Evolutionary conservation across 2,797 vertebrate genomes (phyloP).

Genomic region (Xerus rutilus): DNA sequence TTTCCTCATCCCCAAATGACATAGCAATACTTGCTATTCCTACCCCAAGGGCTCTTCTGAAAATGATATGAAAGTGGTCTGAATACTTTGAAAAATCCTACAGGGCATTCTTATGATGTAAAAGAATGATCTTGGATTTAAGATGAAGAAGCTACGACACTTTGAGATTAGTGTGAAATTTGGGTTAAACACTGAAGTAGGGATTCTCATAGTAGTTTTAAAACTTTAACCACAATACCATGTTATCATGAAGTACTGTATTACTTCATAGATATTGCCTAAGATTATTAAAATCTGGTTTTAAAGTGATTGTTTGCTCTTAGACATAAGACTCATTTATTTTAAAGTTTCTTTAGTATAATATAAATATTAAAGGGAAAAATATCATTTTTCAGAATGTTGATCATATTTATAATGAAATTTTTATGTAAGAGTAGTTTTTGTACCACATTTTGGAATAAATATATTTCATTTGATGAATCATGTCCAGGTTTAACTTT

Average conservation of each 20-base stretch:
- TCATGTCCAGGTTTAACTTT: conserved; percentile 36
- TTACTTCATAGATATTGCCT: background rate
- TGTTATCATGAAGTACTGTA: background rate
- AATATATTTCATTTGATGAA: background rate
- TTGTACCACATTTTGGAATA: background rate
- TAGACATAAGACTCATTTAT: conserved; percentile 7
- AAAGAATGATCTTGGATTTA: conserved; percentile 13
- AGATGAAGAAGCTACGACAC: background rate
- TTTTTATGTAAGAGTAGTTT: conserved; percentile 31
- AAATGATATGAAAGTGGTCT: background rate
- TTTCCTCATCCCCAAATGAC: background rate
- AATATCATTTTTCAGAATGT: conserved; percentile 36
- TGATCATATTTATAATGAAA: conserved; percentile 27
- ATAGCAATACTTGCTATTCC: background rate
- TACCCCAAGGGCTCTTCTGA: background rate
- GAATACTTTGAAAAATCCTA: background rate
- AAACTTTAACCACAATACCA: conserved; percentile 7
- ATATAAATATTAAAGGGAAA: background rate
- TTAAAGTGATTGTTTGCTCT: conserved; percentile 21
- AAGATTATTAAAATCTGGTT: background rate
- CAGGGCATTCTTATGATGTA: background rate
- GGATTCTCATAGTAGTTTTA: background rate
- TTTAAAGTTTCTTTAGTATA: conserved; percentile 33
- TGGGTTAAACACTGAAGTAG: conserved; percentile 16
- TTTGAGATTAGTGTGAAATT: conserved; percentile 20